These are phyloP conservation scores for Limnothrissa miodon DNA, from an alignment of 2,113 vertebrate species.

Conservation along the genomic window DNA sequence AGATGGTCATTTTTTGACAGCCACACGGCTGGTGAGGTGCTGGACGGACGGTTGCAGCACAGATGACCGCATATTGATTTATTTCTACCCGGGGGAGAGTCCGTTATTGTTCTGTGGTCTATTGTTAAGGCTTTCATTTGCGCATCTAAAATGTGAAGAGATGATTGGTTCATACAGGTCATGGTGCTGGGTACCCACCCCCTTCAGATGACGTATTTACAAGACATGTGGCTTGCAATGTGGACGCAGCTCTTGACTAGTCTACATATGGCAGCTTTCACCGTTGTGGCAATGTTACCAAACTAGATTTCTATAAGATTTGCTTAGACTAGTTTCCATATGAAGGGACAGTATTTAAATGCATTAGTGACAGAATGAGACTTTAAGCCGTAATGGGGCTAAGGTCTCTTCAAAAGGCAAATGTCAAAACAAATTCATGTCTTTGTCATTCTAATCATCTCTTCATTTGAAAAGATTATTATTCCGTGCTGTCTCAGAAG, in stretches of 20 bases:
- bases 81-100: constrained; percentile 19
- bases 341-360: background rate
- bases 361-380: background rate
- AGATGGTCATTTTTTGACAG: constrained; percentile 48
- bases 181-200: constrained; percentile 13
- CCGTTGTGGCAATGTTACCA: background rate
- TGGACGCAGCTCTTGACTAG: background rate
- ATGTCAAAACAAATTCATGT: background rate
- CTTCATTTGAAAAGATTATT: background rate
- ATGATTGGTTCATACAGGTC: constrained; percentile 45
- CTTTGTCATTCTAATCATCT: background rate
- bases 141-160: constrained; percentile 45
- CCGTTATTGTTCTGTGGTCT: constrained; percentile 46
- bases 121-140: constrained; percentile 37
- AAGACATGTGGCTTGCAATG: background rate
- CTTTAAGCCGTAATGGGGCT: background rate
- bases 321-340: constrained; percentile 9
- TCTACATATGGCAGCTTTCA: background rate
- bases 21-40: constrained; percentile 26
- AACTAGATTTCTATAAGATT: background rate
- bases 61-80: constrained; percentile 49
- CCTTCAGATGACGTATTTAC: background rate
- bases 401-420: background rate
- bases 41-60: constrained; percentile 31
- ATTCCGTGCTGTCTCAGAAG: background rate